Evolutionary conservation across 2,888 invertebrate species (phyloP).

Genomic region (Drosophila flavopinicola): DNA sequence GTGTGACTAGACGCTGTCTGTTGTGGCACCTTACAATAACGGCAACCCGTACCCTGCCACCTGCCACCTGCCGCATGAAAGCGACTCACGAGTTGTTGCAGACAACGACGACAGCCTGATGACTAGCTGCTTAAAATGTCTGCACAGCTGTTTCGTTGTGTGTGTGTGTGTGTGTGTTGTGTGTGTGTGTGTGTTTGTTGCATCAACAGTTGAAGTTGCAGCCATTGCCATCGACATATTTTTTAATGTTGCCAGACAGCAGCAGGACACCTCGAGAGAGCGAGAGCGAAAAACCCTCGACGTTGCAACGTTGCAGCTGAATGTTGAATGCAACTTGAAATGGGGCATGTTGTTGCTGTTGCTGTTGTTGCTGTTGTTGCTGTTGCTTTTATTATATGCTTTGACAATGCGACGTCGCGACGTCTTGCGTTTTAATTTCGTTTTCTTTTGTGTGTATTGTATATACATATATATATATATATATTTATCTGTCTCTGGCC

Average conservation of each 20-base stretch:
- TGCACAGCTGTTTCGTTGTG: slow-evolving; percentile 73
- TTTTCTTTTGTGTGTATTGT: slow-evolving; percentile 73
- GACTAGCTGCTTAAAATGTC: slow-evolving; percentile 75
- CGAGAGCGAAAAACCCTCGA: slow-evolving; percentile 20
- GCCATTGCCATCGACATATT: slow-evolving; percentile 59
- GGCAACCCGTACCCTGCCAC: background rate
- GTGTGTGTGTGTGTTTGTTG: slow-evolving; percentile 38
- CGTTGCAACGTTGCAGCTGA: slow-evolving; percentile 54
- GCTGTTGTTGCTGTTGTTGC: slow-evolving; percentile 20
- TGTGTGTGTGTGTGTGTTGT: slow-evolving; percentile 21
- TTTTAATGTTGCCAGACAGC: slow-evolving; percentile 63
- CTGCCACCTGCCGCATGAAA: slow-evolving; percentile 12
- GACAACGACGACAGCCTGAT: slow-evolving; percentile 67
- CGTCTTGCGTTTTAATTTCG: slow-evolving; percentile 72
- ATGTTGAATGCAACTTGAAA: slow-evolving; percentile 52
- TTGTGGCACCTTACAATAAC: slow-evolving; percentile 48
- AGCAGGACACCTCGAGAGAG: slow-evolving; percentile 10
- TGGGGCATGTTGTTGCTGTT: slow-evolving; percentile 39
- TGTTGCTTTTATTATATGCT: slow-evolving; percentile 27
- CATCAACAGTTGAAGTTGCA: slow-evolving; percentile 74
- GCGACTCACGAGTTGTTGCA: slow-evolving; percentile 34
- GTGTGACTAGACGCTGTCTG: slow-evolving; percentile 60
- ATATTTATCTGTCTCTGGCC: slow-evolving; percentile 11
- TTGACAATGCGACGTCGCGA: slow-evolving; percentile 42
- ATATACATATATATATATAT: slow-evolving; percentile 58